Conservation (phyloP, 1,140 invertebrate species). For the Steinernema khuongi region DNA sequence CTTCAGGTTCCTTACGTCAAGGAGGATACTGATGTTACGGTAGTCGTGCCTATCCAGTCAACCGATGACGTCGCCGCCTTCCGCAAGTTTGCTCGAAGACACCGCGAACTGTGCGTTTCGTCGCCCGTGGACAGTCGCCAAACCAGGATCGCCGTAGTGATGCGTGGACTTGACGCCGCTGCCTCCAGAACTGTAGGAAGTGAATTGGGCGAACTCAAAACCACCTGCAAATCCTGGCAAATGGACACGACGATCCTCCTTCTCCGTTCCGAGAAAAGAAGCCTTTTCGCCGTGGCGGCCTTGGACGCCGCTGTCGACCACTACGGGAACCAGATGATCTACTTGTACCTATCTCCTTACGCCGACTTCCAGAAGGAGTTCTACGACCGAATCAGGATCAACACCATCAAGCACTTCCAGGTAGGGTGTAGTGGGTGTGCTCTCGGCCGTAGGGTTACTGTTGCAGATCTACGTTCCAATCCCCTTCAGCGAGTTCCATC, state of each 20-base stretch:
- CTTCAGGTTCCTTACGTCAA: slow-evolving; percentile 58
- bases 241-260: slow-evolving; percentile 44
- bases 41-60: slow-evolving; percentile 50
- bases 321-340: slow-evolving; percentile 54
- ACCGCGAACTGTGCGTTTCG: slow-evolving; percentile 31
- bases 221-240: slow-evolving; percentile 45
- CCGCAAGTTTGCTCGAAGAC: slow-evolving; percentile 30
- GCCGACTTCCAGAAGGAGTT: slow-evolving; percentile 57
- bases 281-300: slow-evolving; percentile 31
- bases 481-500: slow-evolving; percentile 55
- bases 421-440: slow-evolving; percentile 31
- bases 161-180: slow-evolving; percentile 30
- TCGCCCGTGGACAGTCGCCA: slow-evolving; percentile 38
- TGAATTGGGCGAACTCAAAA: slow-evolving; percentile 51
- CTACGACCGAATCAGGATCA: slow-evolving; percentile 53
- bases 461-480: slow-evolving; percentile 54
- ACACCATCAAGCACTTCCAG: slow-evolving; percentile 57
- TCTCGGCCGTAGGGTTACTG: background rate
- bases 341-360: slow-evolving; percentile 51
- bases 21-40: slow-evolving; percentile 55
- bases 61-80: slow-evolving; percentile 38
- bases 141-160: slow-evolving; percentile 39
- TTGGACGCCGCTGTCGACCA: slow-evolving; percentile 57
- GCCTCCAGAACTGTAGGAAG: slow-evolving; percentile 34
- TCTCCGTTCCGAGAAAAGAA: slow-evolving; percentile 24